Evolutionary conservation across 2,888 invertebrate species (phyloP), one percentile per base, ranked within the genome.

Genomic region (Cheilosia vernalis): DNA sequence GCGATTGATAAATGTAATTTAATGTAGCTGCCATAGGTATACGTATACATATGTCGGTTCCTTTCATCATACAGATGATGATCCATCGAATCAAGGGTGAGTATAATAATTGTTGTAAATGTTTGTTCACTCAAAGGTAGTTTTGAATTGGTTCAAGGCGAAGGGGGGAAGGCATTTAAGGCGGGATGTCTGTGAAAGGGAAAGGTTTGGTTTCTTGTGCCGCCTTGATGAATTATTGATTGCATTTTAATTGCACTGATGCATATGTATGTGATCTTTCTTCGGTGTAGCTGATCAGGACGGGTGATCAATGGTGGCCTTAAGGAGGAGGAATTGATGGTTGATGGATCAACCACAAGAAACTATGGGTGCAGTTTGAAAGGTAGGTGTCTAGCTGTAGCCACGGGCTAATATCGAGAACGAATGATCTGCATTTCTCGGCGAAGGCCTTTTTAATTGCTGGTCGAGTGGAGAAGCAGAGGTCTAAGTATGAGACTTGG

Each of bases 1-100:
- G 83, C 83, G 73, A 83, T 83, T 72, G 77, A 77, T 82, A 55
- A 60, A 77, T 66, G 70, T 66, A 37, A 37, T 47, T 49, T 19
- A 21, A 66, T 53, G 24, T 64, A 33, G 24, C 33, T 27, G 55
- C 21, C 47, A 30, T 10, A 61, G 42, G 67, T 61, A n/a, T n/a
- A n/a, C n/a, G n/a, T n/a, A n/a, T n/a, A n/a, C n/a, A n/a, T n/a
- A 61, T 33, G 61, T 1, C 67, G 78, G 61, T 42, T n/a, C 21
- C 56, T 83, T 83, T 83, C 37, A 83, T 78, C 73, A 51, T n/a
- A 9, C 30, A n/a, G 51, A 44, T 78, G 66, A 73, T 83, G 61
- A 73, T 78, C 83, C 66, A 67, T 67, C 78, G 56, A 78, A 78
- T 83, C 78, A 78, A 60, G 67, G 77, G 13, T 37, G 13, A 37